A percentile compares a stretch with the other conserved stretches of the same genome.
Conservation (phyloP, 2,888 invertebrate species). For the Drosophila buzzatii region DNA sequence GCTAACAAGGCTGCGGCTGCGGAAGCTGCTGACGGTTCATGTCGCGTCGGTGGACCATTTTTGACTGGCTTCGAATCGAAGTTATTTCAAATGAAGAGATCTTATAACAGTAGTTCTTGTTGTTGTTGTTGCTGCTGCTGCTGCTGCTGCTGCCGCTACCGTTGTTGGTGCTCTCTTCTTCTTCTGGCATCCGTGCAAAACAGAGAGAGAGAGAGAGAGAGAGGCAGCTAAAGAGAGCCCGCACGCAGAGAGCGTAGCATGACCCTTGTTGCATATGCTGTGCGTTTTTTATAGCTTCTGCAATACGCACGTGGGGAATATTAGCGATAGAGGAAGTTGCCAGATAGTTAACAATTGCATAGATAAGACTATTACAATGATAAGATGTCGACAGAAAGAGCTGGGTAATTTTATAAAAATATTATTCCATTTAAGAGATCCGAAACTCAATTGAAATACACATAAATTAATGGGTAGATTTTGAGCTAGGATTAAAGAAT, state of each 20-base stretch:
- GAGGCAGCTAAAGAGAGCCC: not conserved
- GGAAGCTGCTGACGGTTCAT: slow-evolving; percentile 79
- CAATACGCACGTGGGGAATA: slow-evolving; percentile 52
- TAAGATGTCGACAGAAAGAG: not conserved
- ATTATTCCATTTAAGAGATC: too few relatives aligned
- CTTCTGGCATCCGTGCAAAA: slow-evolving; percentile 14
- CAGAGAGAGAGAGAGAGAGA: not conserved
- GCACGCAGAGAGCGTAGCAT: slow-evolving; percentile 33
- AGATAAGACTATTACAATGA: not conserved
- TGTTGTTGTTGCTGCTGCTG: slow-evolving; percentile 12
- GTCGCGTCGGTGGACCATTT: slow-evolving; percentile 85
- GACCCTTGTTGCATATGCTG: slow-evolving; percentile 64
- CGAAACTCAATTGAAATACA: not conserved
- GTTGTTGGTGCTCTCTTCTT: slow-evolving; percentile 31
- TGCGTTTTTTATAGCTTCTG: slow-evolving; percentile 12
- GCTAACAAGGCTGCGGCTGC: slow-evolving; percentile 51
- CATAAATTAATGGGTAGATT: not conserved
- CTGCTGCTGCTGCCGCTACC: slow-evolving; percentile 2
- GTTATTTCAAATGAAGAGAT: slow-evolving; percentile 56
- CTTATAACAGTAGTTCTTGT: slow-evolving; percentile 52
- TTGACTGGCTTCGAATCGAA: slow-evolving; percentile 81
- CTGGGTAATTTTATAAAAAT: not conserved
- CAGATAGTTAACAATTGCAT: slow-evolving; percentile 20
- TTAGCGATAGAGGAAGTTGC: slow-evolving; percentile 29
- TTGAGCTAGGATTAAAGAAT: not conserved